A percentile compares a stretch with the other conserved stretches of the same genome.
Conservation (phyloP, 2,888 invertebrate species). For the Sinodicranocentrus sp. region DNA sequence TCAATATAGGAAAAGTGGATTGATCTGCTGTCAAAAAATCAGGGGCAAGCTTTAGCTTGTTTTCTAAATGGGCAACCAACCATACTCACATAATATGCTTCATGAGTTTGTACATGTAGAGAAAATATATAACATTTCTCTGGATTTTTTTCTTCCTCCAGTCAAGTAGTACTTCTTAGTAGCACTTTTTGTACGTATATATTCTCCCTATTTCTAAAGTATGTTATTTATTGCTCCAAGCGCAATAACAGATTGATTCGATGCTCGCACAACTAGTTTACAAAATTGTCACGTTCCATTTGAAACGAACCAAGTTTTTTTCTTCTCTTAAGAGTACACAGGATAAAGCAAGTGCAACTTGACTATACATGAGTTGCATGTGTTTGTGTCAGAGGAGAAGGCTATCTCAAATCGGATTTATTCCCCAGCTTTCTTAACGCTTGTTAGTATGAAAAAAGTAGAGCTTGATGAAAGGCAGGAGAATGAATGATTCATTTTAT, state of each 20-base stretch:
- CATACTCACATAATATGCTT: too few relatives aligned
- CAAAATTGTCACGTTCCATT: constrained; percentile 63
- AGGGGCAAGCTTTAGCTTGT: constrained; percentile 29
- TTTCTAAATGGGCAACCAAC: too few relatives aligned
- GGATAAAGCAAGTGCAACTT: neutral
- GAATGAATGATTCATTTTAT: too few relatives aligned
- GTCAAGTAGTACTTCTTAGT: too few relatives aligned
- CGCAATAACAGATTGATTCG: constrained; percentile 47
- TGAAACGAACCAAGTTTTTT: constrained; percentile 20
- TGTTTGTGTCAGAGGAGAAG: neutral
- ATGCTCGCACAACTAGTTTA: constrained; percentile 38
- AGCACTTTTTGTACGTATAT: neutral
- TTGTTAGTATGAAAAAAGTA: constrained; percentile 29
- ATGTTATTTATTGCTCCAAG: constrained; percentile 56
- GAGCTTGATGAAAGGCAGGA: constrained; percentile 38
- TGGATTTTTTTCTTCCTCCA: too few relatives aligned
- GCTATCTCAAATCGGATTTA: constrained; percentile 12
- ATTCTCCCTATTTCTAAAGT: neutral
- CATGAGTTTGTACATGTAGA: too few relatives aligned
- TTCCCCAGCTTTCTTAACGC: constrained; percentile 38
- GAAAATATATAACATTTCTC: too few relatives aligned
- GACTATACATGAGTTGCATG: neutral
- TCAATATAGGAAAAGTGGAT: constrained; percentile 31
- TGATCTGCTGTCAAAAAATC: constrained; percentile 63
- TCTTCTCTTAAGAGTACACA: neutral